These are phyloP conservation scores for Acanthopagrus latus DNA, from an alignment of 2,797 vertebrate species.

Conservation along the genomic window DNA sequence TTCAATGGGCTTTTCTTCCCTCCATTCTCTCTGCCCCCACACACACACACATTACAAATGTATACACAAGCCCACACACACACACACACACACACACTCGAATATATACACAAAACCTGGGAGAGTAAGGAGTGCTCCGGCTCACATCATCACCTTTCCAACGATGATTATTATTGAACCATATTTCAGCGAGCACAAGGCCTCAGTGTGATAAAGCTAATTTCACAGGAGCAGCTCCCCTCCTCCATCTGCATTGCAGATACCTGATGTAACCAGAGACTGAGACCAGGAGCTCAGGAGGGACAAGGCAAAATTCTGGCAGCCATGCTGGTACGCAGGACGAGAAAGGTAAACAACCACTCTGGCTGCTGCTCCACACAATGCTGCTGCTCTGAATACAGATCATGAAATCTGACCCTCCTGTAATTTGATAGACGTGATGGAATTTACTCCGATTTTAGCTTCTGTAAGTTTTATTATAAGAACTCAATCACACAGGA, in stretches of 20 bases:
- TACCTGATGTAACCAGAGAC: conserved; percentile 77
- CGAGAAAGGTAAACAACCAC: conserved; percentile 29
- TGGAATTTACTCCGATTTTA: not conserved
- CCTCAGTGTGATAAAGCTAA: conserved; percentile 31
- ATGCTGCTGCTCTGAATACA: not conserved
- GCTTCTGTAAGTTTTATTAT: not conserved
- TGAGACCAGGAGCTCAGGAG: conserved; percentile 40
- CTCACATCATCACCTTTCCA: conserved; percentile 37
- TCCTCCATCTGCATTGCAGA: conserved; percentile 79
- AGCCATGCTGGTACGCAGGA: conserved; percentile 39
- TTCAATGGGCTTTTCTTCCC: not conserved
- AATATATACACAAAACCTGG: conserved; percentile 22
- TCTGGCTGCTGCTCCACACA: not conserved
- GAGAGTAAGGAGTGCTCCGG: conserved; percentile 13
- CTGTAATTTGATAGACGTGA: not conserved
- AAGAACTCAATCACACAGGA: not conserved
- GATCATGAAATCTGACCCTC: not conserved
- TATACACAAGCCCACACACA: not conserved
- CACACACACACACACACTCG: conserved; percentile 2
- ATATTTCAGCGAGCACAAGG: conserved; percentile 1
- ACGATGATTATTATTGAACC: conserved; percentile 27
- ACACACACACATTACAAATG: conserved; percentile 13
- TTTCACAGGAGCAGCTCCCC: conserved; percentile 46
- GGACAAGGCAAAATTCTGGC: conserved; percentile 30
- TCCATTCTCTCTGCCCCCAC: not conserved